Base-by-base conservation (phyloP, 2,113 vertebrate species). In the Crypturellus undulatus region DNA sequence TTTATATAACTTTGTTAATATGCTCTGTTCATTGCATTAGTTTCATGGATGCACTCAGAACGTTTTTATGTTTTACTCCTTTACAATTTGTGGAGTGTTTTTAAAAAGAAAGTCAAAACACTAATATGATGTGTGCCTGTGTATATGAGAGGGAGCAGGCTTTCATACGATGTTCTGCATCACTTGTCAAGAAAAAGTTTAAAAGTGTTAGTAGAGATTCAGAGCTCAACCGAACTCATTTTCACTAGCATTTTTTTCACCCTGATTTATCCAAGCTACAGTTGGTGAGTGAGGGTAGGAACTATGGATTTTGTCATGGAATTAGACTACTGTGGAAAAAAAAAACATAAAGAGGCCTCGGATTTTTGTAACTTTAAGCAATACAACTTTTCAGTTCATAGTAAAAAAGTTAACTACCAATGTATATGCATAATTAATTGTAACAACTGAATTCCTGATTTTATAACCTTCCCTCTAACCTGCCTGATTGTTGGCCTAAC, bases 91-190 rank as follows among this genome's bases (percentile, higher is more conserved):
- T 76, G 22, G 36, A 45, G 1, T 70, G 42, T 71, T 86, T 86
- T 68, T 9, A 58, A 13, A 88, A 67, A 36, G n/a, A 52, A 52
- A 71, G 49, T 52, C 25, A 59, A 30, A 45, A 7, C 4, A 5
- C 2, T 10, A n/a, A 18, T 21, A 8, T 26, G 28, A 28, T 65
- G 11, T 28, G 5, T 24, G 6, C 19, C 67, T 70, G 11, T 24
- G 6, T n/a, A 3, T 32, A 36, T 0, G 0, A 22, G 14, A 0
- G 1, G 58, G 25, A 59, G 69, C 18, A 20, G 5, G 7, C 16
- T 47, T 79, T 34, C 21, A 0, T 17, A 5, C 13, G 7, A 1
- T 15, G 26, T 70, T 19, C 19, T 24, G 11, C 5, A 14, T 78
- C 18, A 26, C 19, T 28, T 68, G 49, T 26, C 25, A 47, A 75